Base-by-base conservation (phyloP, 2,888 invertebrate genomes). In the Callinectes sapidus region DNA sequence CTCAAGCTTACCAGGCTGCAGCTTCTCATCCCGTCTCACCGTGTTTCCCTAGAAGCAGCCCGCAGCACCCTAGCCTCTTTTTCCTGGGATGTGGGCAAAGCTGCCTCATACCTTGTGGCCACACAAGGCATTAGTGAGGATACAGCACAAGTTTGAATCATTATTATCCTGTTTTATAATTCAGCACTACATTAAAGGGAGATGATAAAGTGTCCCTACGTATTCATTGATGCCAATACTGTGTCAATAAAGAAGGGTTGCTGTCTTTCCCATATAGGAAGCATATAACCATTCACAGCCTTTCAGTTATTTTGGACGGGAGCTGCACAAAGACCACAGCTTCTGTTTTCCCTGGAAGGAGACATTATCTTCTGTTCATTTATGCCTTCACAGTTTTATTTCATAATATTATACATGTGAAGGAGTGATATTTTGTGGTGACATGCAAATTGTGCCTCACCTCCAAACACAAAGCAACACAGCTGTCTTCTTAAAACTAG, bases 1-100 rank as follows among this genome's bases (percentile, higher is more conserved):
- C 98, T 99, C 95, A 99, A 99, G 95, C 96, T 98, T 94, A 96
- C 97, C 39, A 97, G 97, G 90, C 96, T 98, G 85, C 97, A 97
- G 95, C 96, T 96, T 94, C 95, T 96, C 48, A 95, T 96, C 23
- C 91, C 87, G n/a, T 66, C 90, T 35, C 90, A 91, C 77, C 88
- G 90, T 18, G 91, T 91, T 23, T 91, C 91, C 35, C 93, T 92
- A 90, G 94, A 94, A 89, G 91, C 91, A 61, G 92, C 92, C n/a
- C 87, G 90, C 42, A n/a, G 86, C 39, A 92, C 93, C 23, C 89
- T 94, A 14, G 93, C 91, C n/a, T 91, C 94, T 32, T 94, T 93
- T 85, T 92, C 92, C 86, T 95, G 95, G 95, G 95, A 95, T 77
- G 92, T 95, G 39, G 90, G 92, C 85, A 94, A 94, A 61, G 94